Evolutionary conservation across 2,113 vertebrate species (phyloP), one percentile per base, ranked within the genome.

Genomic region (Spermophilus dauricus): DNA sequence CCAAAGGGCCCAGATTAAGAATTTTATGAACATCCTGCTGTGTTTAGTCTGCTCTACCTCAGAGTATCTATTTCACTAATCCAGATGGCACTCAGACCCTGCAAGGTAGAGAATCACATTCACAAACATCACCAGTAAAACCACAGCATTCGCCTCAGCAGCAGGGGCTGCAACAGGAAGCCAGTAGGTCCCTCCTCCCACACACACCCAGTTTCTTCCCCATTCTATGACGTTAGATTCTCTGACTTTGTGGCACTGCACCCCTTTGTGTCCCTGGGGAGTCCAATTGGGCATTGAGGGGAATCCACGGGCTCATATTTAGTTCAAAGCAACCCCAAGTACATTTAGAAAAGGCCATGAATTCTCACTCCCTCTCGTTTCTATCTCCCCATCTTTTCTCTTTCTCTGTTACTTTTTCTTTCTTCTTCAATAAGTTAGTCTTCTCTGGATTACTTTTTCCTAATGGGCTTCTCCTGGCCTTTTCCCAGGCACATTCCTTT

Each of bases 21-120:
- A 30, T 75, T 96, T 95, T 65, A 82, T 63, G 63, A 78, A 42
- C 28, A 39, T 24, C 34, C 61, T 89, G 90, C 90, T 90, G 10
- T 37, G 73, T 89, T 86, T 77, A 20, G 63, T 82, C 72, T 84
- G 69, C 17, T 48, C 4, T 63, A 51, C 32, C n/a, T 28, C 32
- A 20, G 58, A 45, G 24, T 72, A 39, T 84, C 95, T 75, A n/a
- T 88, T 70, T 93, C 86, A 39, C 56, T 63, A 17, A 80, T 58
- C 51, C 86, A 83, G 34, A 56, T 76, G 94, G 70, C 76, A 45
- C 42, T 8, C 0, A 9, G 18, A 80, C n/a, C 75, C 92, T 32
- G 34, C 4, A 8, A 67, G 37, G 51, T 24, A 84, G 39, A 65
- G 87, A 11, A 17, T 32, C 5, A 6, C 24, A 10, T 56, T 67